Evolutionary conservation across 2,888 invertebrate genomes (phyloP).

Genomic region (Polydrusus tereticollis): DNA sequence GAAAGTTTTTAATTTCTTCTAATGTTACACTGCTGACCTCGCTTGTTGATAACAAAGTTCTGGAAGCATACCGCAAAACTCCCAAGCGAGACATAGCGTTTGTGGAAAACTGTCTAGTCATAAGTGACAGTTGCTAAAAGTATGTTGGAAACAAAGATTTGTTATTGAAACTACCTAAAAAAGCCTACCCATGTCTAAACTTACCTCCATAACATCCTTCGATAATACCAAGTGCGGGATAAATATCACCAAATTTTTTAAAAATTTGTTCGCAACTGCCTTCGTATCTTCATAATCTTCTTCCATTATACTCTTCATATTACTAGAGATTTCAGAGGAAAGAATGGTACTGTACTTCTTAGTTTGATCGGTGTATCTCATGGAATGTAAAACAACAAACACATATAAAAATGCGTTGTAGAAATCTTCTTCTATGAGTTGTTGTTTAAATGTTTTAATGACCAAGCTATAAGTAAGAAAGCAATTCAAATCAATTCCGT

Average conservation of each 20-base stretch:
- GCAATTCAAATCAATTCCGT: too few relatives aligned
- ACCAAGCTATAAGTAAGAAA: slow-evolving; percentile 14
- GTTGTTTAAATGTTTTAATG: slow-evolving; percentile 16
- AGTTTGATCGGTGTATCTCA: background rate
- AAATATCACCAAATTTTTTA: slow-evolving; percentile 23
- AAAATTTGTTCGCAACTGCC: background rate
- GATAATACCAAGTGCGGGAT: background rate
- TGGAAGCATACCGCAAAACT: background rate
- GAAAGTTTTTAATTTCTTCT: slow-evolving; percentile 3
- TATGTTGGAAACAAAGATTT: background rate
- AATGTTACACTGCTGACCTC: background rate
- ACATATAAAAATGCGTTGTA: slow-evolving; percentile 17
- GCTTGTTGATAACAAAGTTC: background rate
- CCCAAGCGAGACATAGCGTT: background rate
- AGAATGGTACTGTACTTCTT: background rate
- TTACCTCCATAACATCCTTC: slow-evolving; percentile 15
- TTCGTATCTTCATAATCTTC: background rate
- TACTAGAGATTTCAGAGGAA: background rate
- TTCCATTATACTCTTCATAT: background rate
- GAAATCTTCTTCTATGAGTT: slow-evolving; percentile 22
- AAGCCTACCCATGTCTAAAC: background rate
- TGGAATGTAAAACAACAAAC: slow-evolving; percentile 6
- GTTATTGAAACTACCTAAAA: background rate
- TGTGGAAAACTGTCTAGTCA: background rate
- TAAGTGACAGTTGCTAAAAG: background rate